A percentile compares a stretch with the other conserved stretches of the same genome.
phyloP scores from a whole-genome alignment of 2,888 invertebrate species.

The Aporophyla nigra region DNA sequence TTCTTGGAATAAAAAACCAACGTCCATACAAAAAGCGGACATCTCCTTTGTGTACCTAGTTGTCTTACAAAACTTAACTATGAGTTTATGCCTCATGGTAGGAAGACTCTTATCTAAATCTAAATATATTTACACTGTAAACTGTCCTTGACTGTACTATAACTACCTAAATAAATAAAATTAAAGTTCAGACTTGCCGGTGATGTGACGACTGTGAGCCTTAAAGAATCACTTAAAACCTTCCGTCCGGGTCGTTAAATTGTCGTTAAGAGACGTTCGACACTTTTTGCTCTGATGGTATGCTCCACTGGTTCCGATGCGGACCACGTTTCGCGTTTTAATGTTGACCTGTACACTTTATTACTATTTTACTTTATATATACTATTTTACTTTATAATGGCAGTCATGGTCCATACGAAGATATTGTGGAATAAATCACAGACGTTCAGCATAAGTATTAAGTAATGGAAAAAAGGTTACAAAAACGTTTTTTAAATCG shows the following conservation, averaged over 20 bases:
- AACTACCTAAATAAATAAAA: too few species aligned
- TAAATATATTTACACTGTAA: too few species aligned
- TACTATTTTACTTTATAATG: slow-evolving; percentile 29
- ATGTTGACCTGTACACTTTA: slow-evolving; percentile 48
- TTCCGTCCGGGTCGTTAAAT: slow-evolving; percentile 62
- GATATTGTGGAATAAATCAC: neutral
- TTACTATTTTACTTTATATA: slow-evolving; percentile 32
- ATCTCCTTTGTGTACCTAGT: neutral
- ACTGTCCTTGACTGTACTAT: too few species aligned
- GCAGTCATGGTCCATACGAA: neutral
- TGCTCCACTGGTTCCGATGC: slow-evolving; percentile 20
- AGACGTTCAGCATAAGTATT: neutral
- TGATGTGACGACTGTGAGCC: slow-evolving; percentile 27
- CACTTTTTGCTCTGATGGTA: slow-evolving; percentile 55
- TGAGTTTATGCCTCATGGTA: neutral
- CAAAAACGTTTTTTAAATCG: too few species aligned
- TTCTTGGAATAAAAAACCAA: too few species aligned
- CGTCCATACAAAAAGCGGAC: too few species aligned
- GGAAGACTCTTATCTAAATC: too few species aligned
- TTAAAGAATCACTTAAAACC: slow-evolving; percentile 63
- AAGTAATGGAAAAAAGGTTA: too few species aligned
- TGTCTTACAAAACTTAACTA: neutral
- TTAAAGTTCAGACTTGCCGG: too few species aligned
- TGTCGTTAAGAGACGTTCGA: slow-evolving; percentile 63
- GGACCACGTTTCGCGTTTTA: slow-evolving; percentile 42